phyloP scores from a whole-genome alignment of 2,797 vertebrate species.

The Semaprochilodus insignis region DNA sequence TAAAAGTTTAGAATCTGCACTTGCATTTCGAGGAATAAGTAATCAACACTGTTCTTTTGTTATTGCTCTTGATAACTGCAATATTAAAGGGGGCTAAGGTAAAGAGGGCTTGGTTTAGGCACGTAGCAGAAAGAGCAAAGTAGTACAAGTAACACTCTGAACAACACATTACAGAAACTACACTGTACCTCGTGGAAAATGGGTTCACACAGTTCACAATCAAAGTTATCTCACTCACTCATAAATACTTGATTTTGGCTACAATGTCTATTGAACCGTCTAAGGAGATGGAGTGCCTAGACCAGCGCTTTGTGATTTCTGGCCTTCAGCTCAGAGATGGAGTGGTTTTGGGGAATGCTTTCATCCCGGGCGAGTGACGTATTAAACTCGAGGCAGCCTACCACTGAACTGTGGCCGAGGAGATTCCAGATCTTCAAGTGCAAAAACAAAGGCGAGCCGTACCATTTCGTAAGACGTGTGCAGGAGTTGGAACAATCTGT shows the following conservation, averaged over 20 bases:
- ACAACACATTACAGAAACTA: not conserved
- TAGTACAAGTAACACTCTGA: not conserved
- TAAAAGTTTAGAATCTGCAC: too few species aligned
- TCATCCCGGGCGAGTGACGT: constrained; percentile 23
- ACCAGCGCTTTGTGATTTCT: constrained; percentile 36
- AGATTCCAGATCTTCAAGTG: constrained; percentile 21
- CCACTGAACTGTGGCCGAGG: constrained; percentile 18
- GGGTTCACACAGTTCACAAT: not conserved
- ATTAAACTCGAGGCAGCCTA: constrained; percentile 21
- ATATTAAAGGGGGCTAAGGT: too few species aligned
- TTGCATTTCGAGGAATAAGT: too few species aligned
- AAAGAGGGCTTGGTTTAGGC: too few species aligned
- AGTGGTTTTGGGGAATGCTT: constrained; percentile 34
- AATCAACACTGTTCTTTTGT: too few species aligned
- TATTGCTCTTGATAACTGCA: too few species aligned
- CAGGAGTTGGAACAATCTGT: constrained; percentile 19
- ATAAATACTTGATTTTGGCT: constrained; percentile 21
- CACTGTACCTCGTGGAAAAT: not conserved
- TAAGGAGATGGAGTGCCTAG: not conserved
- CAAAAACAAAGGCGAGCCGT: not conserved
- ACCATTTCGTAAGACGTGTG: not conserved
- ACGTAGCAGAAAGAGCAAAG: not conserved
- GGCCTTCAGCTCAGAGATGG: constrained; percentile 17
- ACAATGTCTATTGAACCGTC: not conserved
- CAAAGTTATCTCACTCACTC: not conserved